phyloP scores from a whole-genome alignment of 1,140 invertebrate genomes.

The Drosophila busckii region DNA sequence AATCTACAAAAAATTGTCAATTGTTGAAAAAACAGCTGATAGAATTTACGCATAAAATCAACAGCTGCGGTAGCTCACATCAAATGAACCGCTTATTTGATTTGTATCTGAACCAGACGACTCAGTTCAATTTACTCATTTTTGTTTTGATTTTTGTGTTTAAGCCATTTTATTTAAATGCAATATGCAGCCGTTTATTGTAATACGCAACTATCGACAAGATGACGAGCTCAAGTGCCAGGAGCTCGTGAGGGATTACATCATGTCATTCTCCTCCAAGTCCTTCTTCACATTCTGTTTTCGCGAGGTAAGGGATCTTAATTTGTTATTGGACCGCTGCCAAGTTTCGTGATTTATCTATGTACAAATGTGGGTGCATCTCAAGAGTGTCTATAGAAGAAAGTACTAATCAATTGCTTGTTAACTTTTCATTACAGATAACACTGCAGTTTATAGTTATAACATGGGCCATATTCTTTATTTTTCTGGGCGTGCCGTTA shows the following conservation, averaged over 20 bases:
- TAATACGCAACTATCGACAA: conserved; percentile 64
- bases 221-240: conserved; percentile 75
- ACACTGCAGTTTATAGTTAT: conserved; percentile 76
- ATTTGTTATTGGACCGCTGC: too few species aligned
- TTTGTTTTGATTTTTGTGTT: conserved; percentile 27
- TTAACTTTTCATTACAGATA: conserved; percentile 47
- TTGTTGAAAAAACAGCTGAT: too few species aligned
- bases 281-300: conserved; percentile 70
- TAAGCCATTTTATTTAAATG: conserved; percentile 16
- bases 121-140: too few species aligned
- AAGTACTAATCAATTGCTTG: conserved; percentile 1
- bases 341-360: conserved; percentile 43
- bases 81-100: too few species aligned
- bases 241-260: conserved; percentile 70
- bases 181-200: conserved; percentile 76
- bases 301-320: conserved; percentile 72
- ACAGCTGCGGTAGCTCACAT: too few species aligned
- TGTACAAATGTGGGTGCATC: conserved; percentile 1
- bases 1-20: too few species aligned
- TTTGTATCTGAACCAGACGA: too few species aligned
- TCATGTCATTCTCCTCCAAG: conserved; percentile 73
- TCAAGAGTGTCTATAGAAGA: background rate
- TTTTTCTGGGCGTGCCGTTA: conserved; percentile 73
- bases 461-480: conserved; percentile 78
- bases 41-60: too few species aligned